Percentiles rank a stretch among this genome's conserved stretches.
Evolutionary conservation across 1,140 invertebrate genomes (phyloP).

Genomic region (Homalodisca vitripennis): DNA sequence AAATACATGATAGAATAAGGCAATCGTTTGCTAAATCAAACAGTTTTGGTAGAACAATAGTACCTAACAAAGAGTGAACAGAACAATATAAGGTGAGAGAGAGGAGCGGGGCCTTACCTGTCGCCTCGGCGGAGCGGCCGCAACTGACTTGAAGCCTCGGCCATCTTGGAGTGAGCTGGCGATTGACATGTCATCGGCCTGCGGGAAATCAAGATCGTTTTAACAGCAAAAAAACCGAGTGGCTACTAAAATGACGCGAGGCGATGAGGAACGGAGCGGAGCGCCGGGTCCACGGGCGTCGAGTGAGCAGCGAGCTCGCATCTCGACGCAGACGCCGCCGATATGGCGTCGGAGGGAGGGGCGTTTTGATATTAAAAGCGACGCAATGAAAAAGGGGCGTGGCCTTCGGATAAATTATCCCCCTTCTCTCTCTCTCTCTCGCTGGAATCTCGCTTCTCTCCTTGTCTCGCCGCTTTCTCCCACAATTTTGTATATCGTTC

Average conservation of each 20-base stretch:
- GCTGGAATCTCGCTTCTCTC: not conserved
- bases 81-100: too few species aligned
- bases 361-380: constrained; percentile 30
- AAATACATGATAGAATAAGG: too few species aligned
- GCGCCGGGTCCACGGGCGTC: too few species aligned
- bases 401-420: constrained; percentile 25
- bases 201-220: constrained; percentile 2
- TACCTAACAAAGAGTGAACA: too few species aligned
- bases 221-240: not conserved
- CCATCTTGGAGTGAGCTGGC: not conserved
- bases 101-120: not conserved
- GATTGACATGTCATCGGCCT: constrained; percentile 21
- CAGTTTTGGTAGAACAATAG: too few species aligned
- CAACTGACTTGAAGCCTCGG: too few species aligned
- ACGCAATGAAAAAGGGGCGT: constrained; percentile 30
- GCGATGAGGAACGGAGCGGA: not conserved
- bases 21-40: too few species aligned
- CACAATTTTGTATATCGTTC: constrained; percentile 22
- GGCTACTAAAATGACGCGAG: not conserved
- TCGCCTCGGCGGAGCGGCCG: not conserved
- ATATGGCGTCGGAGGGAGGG: constrained; percentile 7
- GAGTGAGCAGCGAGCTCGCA: not conserved
- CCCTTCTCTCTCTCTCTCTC: constrained; percentile 8
- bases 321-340: not conserved
- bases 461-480: not conserved